A percentile compares a stretch with the other conserved stretches of the same genome.
phyloP scores from a whole-genome alignment of 2,113 vertebrate species.

The Mohoua ochrocephala region DNA sequence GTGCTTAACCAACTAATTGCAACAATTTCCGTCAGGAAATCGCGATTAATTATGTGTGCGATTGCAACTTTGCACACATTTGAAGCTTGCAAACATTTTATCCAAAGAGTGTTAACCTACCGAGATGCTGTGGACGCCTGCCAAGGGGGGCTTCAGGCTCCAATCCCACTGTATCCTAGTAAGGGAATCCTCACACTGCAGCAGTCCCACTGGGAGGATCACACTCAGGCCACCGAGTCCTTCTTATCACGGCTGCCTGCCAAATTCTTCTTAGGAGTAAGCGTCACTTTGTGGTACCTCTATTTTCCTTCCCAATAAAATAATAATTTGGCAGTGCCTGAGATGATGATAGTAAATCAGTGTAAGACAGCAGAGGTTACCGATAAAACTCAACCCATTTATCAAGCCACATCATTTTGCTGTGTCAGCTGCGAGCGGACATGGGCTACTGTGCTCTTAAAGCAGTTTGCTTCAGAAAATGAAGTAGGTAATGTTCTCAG shows the following conservation, averaged over 20 bases:
- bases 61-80: background rate
- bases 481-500: background rate
- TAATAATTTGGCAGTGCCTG: conserved; percentile 68
- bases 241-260: conserved; percentile 59
- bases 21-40: conserved; percentile 11
- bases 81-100: background rate
- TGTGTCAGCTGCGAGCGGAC: background rate
- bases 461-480: background rate
- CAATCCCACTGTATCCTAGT: background rate
- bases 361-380: conserved; percentile 58
- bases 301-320: conserved; percentile 71
- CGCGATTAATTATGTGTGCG: rapidly evolving
- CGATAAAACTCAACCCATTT: conserved; percentile 55
- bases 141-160: conserved; percentile 13
- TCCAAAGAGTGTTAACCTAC: background rate
- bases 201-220: conserved; percentile 66
- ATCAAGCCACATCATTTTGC: conserved; percentile 41
- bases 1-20: conserved; percentile 8
- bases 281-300: conserved; percentile 64
- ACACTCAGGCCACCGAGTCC: conserved; percentile 40
- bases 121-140: background rate
- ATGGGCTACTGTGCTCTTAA: conserved; percentile 41
- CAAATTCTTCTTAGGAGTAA: conserved; percentile 61
- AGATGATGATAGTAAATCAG: conserved; percentile 70
- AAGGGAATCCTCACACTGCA: conserved; percentile 62